A percentile compares a stretch with the other conserved stretches of the same genome.
These are phyloP conservation scores for Aporophyla lueneburgensis DNA, from an alignment of 2,888 invertebrate species.

Conservation along the genomic window DNA sequence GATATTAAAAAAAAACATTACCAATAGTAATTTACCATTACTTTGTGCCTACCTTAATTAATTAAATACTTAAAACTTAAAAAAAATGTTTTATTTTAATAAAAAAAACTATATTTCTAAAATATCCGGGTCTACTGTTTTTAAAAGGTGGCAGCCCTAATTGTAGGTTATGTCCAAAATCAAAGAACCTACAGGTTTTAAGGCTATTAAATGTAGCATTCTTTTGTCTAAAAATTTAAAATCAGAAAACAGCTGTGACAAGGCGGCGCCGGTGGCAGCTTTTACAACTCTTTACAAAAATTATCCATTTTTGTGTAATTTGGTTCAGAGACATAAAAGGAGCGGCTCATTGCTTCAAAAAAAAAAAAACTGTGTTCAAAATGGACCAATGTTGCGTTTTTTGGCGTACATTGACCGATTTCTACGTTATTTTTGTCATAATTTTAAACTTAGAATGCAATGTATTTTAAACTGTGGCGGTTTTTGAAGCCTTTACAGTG, in stretches of 20 bases:
- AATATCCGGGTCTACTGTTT: too few relatives aligned
- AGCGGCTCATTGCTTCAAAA: constrained; percentile 1
- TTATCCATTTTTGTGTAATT: constrained; percentile 25
- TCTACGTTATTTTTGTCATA: not conserved
- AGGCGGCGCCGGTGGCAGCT: not conserved
- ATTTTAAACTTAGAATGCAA: not conserved
- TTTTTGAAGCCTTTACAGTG: constrained; percentile 13
- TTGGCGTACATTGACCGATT: not conserved
- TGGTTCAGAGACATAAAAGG: constrained; percentile 24
- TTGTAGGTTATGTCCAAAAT: too few relatives aligned
- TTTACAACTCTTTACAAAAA: constrained; percentile 34
- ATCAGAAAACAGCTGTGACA: constrained; percentile 15
- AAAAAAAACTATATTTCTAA: too few relatives aligned
- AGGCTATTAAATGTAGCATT: not conserved
- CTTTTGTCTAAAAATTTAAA: constrained; percentile 13
- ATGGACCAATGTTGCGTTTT: not conserved
- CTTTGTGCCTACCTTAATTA: too few relatives aligned
- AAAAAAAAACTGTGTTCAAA: constrained; percentile 29
- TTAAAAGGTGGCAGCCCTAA: too few relatives aligned
- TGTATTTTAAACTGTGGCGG: not conserved
- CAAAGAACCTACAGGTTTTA: not conserved
- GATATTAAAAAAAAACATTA: too few relatives aligned
- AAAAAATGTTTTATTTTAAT: too few relatives aligned
- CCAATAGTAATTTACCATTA: too few relatives aligned
- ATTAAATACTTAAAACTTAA: too few relatives aligned